Percentiles rank a stretch among this genome's conserved stretches.
Evolutionary conservation across 1,140 invertebrate species (phyloP).

Genomic region (Philaenus spumarius): DNA sequence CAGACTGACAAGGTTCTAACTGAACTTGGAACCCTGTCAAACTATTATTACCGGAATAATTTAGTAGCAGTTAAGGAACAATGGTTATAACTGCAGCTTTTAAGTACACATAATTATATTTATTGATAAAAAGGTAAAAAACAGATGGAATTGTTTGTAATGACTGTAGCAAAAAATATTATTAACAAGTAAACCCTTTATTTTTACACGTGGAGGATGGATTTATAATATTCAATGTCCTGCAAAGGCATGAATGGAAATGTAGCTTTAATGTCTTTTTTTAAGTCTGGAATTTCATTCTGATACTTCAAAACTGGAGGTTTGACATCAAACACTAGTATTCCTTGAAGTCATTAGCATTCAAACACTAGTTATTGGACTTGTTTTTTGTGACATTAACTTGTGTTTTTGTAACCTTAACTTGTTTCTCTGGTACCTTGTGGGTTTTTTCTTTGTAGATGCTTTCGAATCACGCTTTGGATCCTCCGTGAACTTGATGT

Average conservation of each 20-base stretch:
- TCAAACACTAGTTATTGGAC: not conserved
- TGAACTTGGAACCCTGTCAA: constrained; percentile 11
- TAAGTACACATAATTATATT: not conserved
- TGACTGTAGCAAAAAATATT: no score
- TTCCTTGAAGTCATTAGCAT: not conserved
- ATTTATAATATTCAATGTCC: no score
- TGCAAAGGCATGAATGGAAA: no score
- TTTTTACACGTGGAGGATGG: not conserved
- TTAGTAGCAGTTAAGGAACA: not conserved
- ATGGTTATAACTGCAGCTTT: not conserved
- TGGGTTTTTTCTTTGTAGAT: not conserved
- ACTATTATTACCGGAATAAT: not conserved
- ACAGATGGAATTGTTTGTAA: not conserved
- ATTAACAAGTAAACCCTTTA: no score
- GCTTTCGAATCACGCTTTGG: no score
- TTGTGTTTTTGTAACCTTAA: no score
- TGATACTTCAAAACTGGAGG: no score
- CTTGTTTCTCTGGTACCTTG: not conserved
- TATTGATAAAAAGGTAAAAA: not conserved
- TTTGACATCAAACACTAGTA: no score
- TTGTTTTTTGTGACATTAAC: not conserved
- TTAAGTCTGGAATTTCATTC: no score
- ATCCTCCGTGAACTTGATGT: not conserved
- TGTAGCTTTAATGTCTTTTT: no score
- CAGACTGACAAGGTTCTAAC: constrained; percentile 12